Conservation (phyloP, 2,797 vertebrate species). For the Falco berigora region DNA sequence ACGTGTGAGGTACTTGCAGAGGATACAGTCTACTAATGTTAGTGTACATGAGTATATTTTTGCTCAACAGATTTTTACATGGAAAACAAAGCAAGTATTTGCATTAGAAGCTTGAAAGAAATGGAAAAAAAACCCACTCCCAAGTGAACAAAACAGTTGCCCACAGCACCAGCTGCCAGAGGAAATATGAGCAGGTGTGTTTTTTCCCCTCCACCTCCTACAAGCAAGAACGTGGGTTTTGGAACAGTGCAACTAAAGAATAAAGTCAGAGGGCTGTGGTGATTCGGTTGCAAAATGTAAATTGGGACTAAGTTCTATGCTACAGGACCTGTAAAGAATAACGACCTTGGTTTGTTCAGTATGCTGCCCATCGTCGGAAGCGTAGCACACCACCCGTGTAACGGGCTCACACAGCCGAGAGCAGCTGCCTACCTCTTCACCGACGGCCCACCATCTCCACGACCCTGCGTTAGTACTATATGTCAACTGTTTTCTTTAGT, state of each 20-base stretch:
- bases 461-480: background rate
- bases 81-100: slow-evolving; percentile 50
- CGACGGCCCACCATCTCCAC: background rate
- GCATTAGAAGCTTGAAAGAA: slow-evolving; percentile 61
- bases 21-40: slow-evolving; percentile 48
- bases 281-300: background rate
- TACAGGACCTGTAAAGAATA: background rate
- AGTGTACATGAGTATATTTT: slow-evolving; percentile 25
- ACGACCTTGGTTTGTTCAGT: background rate
- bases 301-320: background rate
- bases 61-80: slow-evolving; percentile 44
- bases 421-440: background rate
- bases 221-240: background rate
- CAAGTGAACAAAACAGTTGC: slow-evolving; percentile 63
- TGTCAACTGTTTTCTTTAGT: background rate
- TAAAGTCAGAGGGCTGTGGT: background rate
- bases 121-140: slow-evolving; percentile 27
- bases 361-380: background rate
- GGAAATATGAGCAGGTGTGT: slow-evolving; percentile 36
- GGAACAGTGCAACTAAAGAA: background rate
- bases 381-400: background rate
- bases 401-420: background rate
- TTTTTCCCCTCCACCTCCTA: slow-evolving; percentile 27
- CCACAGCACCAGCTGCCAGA: slow-evolving; percentile 78
- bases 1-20: slow-evolving; percentile 69